phyloP scores from a whole-genome alignment of 2,888 invertebrate species.

The Epinotia ramella region DNA sequence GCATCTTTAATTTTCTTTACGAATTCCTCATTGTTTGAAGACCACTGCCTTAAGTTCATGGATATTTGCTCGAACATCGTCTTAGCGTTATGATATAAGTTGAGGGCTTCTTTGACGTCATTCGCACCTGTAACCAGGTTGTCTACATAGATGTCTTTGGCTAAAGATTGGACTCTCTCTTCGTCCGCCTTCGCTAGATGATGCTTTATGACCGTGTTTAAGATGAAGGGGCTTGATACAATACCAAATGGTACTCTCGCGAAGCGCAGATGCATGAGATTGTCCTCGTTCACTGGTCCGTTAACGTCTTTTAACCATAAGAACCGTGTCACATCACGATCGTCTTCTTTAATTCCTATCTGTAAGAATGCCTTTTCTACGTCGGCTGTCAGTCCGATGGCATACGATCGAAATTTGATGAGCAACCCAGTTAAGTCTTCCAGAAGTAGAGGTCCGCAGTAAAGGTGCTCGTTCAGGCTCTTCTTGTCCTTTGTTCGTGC shows the following conservation, averaged over 20 bases:
- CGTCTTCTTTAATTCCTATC: conserved; percentile 39
- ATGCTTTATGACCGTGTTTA: neutral
- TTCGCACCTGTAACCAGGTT: neutral
- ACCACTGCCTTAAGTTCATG: neutral
- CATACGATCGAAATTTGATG: conserved; percentile 48
- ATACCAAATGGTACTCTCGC: conserved; percentile 44
- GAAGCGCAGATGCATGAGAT: conserved; percentile 38
- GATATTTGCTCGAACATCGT: neutral
- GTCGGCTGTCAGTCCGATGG: conserved; percentile 49
- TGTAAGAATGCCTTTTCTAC: conserved; percentile 52
- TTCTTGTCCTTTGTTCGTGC: conserved; percentile 44
- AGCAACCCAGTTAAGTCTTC: conserved; percentile 51
- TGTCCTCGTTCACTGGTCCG: conserved; percentile 21
- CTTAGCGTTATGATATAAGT: neutral
- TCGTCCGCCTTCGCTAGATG: neutral
- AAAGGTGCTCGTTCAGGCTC: conserved; percentile 52
- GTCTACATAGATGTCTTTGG: neutral
- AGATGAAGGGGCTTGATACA: conserved; percentile 29
- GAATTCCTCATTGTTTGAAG: neutral
- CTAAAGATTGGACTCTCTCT: neutral
- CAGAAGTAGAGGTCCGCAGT: conserved; percentile 50
- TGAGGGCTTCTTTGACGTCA: neutral
- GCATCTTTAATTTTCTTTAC: too few species aligned
- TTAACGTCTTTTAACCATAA: conserved; percentile 15
- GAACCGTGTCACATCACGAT: conserved; percentile 44